Evolutionary conservation across 2,113 vertebrate species (phyloP).

Genomic region (Tichodroma muraria): DNA sequence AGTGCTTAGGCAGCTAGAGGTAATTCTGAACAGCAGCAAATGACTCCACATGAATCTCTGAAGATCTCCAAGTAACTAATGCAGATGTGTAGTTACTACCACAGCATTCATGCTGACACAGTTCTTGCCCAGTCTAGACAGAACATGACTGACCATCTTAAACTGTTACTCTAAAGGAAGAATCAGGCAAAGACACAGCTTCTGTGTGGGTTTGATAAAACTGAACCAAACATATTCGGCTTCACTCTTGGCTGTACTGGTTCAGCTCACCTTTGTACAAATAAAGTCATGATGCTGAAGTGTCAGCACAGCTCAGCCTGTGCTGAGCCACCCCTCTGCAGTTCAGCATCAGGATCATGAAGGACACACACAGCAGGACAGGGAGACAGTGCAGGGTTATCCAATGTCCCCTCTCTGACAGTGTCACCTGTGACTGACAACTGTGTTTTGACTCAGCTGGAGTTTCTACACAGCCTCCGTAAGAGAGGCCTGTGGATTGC

Average conservation of each 20-base stretch:
- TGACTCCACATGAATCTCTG: neutral
- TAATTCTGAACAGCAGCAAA: neutral
- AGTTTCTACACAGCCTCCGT: neutral
- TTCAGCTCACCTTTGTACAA: neutral
- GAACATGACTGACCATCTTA: neutral
- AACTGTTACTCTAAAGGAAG: neutral
- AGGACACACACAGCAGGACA: neutral
- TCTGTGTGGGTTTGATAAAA: neutral
- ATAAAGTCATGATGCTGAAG: neutral
- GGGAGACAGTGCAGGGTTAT: neutral
- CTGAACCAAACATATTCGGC: neutral
- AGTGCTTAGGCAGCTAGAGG: neutral
- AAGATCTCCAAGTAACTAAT: neutral
- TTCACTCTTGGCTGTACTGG: neutral
- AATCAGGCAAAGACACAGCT: neutral
- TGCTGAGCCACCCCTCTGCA: neutral
- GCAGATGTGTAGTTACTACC: neutral
- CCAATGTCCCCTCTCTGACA: neutral
- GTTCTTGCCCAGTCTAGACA: neutral
- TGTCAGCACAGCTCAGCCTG: neutral
- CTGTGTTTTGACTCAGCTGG: neutral
- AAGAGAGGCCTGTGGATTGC: neutral
- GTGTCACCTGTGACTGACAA: neutral
- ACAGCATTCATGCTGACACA: fast-evolving
- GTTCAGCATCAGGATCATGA: neutral